Conservation (phyloP, 2,113 vertebrate genomes). For the Clarias gariepinus region DNA sequence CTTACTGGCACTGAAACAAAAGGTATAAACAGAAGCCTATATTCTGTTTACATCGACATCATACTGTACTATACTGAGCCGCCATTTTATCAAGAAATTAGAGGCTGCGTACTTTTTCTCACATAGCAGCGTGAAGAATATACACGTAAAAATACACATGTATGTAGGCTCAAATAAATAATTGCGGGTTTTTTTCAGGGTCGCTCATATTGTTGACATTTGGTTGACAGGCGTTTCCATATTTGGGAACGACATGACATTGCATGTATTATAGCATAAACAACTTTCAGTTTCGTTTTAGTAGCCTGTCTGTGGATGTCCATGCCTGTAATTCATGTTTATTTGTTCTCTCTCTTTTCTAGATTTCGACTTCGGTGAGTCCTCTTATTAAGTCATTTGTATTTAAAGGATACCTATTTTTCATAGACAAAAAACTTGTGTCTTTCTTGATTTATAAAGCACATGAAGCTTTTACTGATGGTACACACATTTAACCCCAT, state of each 20-base stretch:
- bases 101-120: neutral
- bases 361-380: slow-evolving; percentile 65
- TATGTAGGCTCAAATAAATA: neutral
- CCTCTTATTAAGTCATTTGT: neutral
- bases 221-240: neutral
- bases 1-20: neutral
- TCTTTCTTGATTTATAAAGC: neutral
- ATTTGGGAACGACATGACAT: neutral
- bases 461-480: neutral
- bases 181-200: neutral
- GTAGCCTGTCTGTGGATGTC: neutral
- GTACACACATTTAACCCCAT: neutral
- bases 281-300: slow-evolving; percentile 41
- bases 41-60: neutral
- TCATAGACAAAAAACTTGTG: neutral
- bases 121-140: neutral
- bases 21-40: neutral
- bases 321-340: neutral
- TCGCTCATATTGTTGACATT: neutral
- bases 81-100: neutral
- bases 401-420: neutral
- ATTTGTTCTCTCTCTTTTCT: slow-evolving; percentile 38
- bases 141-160: neutral
- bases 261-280: neutral
- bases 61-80: neutral